A percentile compares a stretch with the other conserved stretches of the same genome.
phyloP scores from a whole-genome alignment of 2,113 vertebrate genomes.

The Vombatus ursinus region DNA sequence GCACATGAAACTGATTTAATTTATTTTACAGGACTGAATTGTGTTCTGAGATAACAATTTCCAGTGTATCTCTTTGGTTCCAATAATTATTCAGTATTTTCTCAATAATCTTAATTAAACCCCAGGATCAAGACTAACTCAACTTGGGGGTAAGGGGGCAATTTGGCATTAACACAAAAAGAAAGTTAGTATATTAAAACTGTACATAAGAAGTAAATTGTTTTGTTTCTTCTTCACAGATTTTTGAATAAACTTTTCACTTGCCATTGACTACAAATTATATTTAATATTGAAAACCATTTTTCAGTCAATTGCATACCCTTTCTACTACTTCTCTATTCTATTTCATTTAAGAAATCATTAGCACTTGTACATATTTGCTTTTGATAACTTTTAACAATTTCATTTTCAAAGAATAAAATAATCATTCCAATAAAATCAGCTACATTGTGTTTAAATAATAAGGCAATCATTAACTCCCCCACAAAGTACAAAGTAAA shows the following conservation, averaged over 20 bases:
- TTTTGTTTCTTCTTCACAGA: neutral
- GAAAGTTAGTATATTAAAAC: neutral
- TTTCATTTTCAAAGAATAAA: constrained; percentile 62
- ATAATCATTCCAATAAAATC: constrained; percentile 58
- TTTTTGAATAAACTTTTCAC: constrained; percentile 26
- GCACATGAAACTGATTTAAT: neutral
- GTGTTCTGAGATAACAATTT: constrained; percentile 18
- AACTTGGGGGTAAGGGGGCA: neutral
- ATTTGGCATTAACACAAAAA: neutral
- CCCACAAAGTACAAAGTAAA: neutral
- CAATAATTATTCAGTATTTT: constrained; percentile 20
- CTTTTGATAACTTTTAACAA: constrained; percentile 27
- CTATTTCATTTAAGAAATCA: constrained; percentile 26
- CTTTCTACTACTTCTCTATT: neutral
- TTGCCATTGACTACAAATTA: constrained; percentile 1
- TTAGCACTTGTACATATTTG: constrained; percentile 54
- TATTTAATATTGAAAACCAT: constrained; percentile 10
- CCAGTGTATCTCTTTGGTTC: neutral
- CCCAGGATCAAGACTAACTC: neutral
- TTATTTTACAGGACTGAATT: constrained; percentile 25
- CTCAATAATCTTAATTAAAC: rapidly evolving
- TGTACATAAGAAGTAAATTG: neutral
- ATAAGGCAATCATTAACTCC: constrained; percentile 61
- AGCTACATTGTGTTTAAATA: constrained; percentile 61
- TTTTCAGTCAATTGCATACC: constrained; percentile 4